phyloP scores from a whole-genome alignment of 2,113 vertebrate species.

The Menidia beryllina region DNA sequence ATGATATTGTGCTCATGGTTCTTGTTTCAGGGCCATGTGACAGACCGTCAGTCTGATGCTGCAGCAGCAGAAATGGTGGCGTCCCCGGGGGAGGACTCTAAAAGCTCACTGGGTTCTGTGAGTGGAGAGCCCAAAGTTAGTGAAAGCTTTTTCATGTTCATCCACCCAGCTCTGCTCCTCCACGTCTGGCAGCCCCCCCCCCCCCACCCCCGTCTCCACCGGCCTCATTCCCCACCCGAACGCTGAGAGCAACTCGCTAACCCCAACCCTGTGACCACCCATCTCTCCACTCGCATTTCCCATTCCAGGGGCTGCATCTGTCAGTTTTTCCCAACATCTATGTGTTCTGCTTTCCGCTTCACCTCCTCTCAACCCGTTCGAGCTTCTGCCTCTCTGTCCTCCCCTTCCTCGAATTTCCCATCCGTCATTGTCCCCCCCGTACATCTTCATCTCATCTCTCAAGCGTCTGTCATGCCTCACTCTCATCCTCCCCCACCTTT shows the following conservation, averaged over 20 bases:
- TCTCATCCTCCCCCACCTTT: slow-evolving; percentile 8
- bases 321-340: slow-evolving; percentile 62
- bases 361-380: slow-evolving; percentile 49
- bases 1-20: slow-evolving; percentile 8
- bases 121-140: slow-evolving; percentile 57
- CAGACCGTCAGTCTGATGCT: slow-evolving; percentile 67
- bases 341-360: slow-evolving; percentile 71
- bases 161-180: slow-evolving; percentile 55
- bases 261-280: slow-evolving; percentile 47
- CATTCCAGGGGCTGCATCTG: slow-evolving; percentile 59
- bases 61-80: slow-evolving; percentile 48
- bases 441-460: slow-evolving; percentile 58
- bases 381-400: slow-evolving; percentile 37
- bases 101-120: slow-evolving; percentile 73
- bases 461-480: neutral
- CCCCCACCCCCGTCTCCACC: slow-evolving; percentile 21
- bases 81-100: slow-evolving; percentile 75
- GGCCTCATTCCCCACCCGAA: slow-evolving; percentile 56
- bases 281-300: slow-evolving; percentile 35
- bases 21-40: slow-evolving; percentile 56
- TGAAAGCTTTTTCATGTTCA: slow-evolving; percentile 85
- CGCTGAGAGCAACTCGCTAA: slow-evolving; percentile 56
- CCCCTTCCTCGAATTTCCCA: slow-evolving; percentile 36
- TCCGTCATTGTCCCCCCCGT: slow-evolving; percentile 47
- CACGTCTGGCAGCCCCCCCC: slow-evolving; percentile 37